phyloP scores from a whole-genome alignment of 2,113 vertebrate species.

The Chiloscyllium plagiosum region DNA sequence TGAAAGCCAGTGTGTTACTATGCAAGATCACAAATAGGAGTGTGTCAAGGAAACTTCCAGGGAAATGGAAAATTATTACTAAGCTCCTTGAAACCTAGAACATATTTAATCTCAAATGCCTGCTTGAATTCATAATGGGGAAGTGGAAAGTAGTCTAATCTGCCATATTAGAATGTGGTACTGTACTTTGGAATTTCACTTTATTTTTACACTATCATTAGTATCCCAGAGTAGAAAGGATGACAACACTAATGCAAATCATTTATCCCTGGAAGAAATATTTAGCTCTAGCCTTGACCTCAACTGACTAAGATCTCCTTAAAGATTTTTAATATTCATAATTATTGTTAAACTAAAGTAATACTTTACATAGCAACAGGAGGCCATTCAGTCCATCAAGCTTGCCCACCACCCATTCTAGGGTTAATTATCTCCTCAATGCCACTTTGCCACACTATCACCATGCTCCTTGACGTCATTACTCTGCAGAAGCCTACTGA shows the following conservation, averaged over 20 bases:
- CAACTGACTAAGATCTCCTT: too few relatives aligned
- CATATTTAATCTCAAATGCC: not conserved
- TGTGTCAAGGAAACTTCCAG: not conserved
- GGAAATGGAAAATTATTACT: not conserved
- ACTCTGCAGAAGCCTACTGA: too few relatives aligned
- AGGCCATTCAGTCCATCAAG: too few relatives aligned
- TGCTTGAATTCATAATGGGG: not conserved
- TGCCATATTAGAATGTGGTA: not conserved
- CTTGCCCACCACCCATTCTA: too few relatives aligned
- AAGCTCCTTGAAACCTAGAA: not conserved
- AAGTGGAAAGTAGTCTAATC: not conserved
- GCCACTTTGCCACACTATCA: too few relatives aligned
- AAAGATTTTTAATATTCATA: too few relatives aligned
- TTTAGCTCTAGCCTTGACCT: not conserved
- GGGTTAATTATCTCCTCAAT: too few relatives aligned
- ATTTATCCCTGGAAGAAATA: not conserved
- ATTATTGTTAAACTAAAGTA: too few relatives aligned
- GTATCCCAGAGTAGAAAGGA: not conserved
- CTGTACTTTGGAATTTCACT: not conserved
- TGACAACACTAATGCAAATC: not conserved
- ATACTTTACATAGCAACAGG: too few relatives aligned
- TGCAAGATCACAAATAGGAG: not conserved
- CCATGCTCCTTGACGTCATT: too few relatives aligned
- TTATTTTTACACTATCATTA: not conserved
- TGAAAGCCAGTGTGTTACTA: not conserved